Evolutionary conservation across 2,113 vertebrate species (phyloP), one percentile per base, ranked within the genome.

Genomic region (Aphyosemion australe): DNA sequence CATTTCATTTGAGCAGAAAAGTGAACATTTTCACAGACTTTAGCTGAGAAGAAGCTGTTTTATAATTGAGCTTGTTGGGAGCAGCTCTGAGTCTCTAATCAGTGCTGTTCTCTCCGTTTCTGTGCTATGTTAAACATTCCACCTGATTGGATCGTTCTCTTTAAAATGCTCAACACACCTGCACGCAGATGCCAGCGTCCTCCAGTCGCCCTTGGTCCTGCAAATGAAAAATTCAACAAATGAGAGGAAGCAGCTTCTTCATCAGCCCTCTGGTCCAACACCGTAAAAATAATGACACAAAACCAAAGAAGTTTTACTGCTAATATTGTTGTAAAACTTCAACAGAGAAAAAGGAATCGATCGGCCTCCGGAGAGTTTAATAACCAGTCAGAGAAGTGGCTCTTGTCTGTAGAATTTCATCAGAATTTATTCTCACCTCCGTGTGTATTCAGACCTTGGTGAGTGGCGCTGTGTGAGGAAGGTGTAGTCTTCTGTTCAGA

Each of bases 221-320:
- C 59, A 69, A 54, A 54, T 45, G 15, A 78, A 68, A 49, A 45
- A 59, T 72, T 48, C 53, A 46, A 8, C 47, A 67, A 16, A 58
- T 54, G 59, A 64, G 48, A 20, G 13, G 52, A 18, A 66, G 13
- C 57, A 0, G 50, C 26, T 72, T 62, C 61, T 62, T 71, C 55
- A 50, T 31, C 34, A 37, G 34, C 34, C 7, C 34, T 37, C 34
- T 5, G 12, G 19, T 59, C 51, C 7, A 5, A 60, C 34, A 49
- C 31, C 1, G 20, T 64, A 26, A 60, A 69, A 61, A 26, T 15
- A 61, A 41, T 4, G 51, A 53, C 32, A 32, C 5, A n/a, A 41
- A 56, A 45, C 9, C 59, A 5, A 0, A 57, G 18, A 46, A 16
- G 3, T 0, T 52, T 48, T 41, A 53, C 20, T 51, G 49, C 49